Evolutionary conservation across 1,140 invertebrate species (phyloP), one percentile per base, ranked within the genome.

Genomic region (Apis cerana): DNA sequence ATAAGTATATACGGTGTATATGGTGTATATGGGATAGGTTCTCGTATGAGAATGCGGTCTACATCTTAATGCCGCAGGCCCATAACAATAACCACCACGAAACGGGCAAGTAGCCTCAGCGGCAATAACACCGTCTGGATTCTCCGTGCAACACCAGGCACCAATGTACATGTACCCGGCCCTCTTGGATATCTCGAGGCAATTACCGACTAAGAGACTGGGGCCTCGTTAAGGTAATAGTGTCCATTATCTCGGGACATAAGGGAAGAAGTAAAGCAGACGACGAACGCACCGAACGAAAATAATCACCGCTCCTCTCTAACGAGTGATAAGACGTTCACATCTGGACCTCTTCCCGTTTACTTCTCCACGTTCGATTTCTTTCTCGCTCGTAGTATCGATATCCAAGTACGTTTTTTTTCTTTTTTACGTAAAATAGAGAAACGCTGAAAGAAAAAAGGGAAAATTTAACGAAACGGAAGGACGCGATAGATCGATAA

Each of bases 161-260:
- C 77, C 81, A 72, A 84, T 78, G 80, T 88, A 83, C 85, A 68
- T 68, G 59, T 75, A 43, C 33, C 72, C 75, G 72, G 81, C 83
- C 69, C 86, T 83, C 82, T 33, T 83, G 88, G 85, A 93, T 93
- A 93, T 93, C 92, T 93, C 91, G 86, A 91, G 91, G 92, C 92
- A 94, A 94, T 94, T 93, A 93, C 92, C 88, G 89, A 90, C 91
- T 93, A 92, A 92, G 91, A 92, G 90, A 91, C 91, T 91, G 89
- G 89, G 88, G 91, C 88, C 92, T 93, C 93, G 91, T 93, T 93
- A 92, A 92, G 92, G 91, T 93, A 94, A 93, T 93, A 91, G 92
- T 93, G 90, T 91, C 92, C 92, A 93, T 93, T 93, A 93, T 93
- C 91, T 91, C 85, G 70, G 88, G 75, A 85, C 88, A 91, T 90